Evolutionary conservation across 2,797 vertebrate species (phyloP).

Genomic region (Knipowitschia caucasica): DNA sequence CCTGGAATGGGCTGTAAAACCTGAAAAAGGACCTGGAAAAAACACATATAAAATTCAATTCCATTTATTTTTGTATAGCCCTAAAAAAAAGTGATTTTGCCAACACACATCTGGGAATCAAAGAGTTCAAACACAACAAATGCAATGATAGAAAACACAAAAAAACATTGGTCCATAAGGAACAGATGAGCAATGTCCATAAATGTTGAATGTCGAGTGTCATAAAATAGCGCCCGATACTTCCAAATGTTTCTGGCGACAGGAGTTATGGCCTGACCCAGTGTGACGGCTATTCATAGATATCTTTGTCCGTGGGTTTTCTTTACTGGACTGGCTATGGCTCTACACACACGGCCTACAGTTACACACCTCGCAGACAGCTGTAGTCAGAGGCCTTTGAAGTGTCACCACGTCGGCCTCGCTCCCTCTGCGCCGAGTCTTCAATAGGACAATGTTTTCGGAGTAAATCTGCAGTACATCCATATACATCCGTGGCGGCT

Average conservation of each 20-base stretch:
- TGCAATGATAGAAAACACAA: too few relatives aligned
- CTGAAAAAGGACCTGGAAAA: too few relatives aligned
- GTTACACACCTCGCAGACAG: constrained; percentile 15
- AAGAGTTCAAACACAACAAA: too few relatives aligned
- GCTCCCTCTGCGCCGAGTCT: constrained; percentile 23
- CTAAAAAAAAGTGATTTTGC: too few relatives aligned
- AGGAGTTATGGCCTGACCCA: constrained; percentile 7
- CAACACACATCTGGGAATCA: too few relatives aligned
- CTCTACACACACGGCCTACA: constrained; percentile 14
- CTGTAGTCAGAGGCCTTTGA: constrained; percentile 25
- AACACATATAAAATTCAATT: too few relatives aligned
- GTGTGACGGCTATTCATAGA: constrained; percentile 18
- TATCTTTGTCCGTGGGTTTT: constrained; percentile 20
- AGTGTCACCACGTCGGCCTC: constrained; percentile 18
- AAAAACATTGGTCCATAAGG: too few relatives aligned
- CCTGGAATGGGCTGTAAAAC: too few relatives aligned
- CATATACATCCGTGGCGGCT: constrained; percentile 37
- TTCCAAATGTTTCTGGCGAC: constrained; percentile 7
- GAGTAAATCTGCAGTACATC: constrained; percentile 47
- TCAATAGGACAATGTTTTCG: constrained; percentile 46
- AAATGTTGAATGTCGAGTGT: too few relatives aligned
- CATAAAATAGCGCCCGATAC: constrained; percentile 10
- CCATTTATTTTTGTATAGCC: too few relatives aligned
- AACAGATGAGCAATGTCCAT: too few relatives aligned
- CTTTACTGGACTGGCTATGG: constrained; percentile 13